Percentiles rank a stretch among this genome's conserved stretches.
These are phyloP conservation scores for Ceramica pisi DNA, from an alignment of 2,888 invertebrate genomes.

Conservation along the genomic window DNA sequence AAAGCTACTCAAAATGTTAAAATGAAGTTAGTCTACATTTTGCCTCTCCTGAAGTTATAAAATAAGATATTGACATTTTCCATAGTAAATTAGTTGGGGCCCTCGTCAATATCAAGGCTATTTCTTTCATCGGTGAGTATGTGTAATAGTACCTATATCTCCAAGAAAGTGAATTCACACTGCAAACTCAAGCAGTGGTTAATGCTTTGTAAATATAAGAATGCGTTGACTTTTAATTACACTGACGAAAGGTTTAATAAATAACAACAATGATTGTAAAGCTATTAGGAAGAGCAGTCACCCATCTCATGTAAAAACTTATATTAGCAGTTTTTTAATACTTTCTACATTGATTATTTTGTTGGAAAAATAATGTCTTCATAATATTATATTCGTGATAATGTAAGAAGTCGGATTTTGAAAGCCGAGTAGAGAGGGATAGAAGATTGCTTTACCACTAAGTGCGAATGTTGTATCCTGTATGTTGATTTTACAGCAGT, in stretches of 20 bases:
- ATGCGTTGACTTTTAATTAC: neutral
- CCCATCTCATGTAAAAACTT: neutral
- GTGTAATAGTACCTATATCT: too few species aligned
- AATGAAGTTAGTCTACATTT: neutral
- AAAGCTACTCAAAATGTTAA: neutral
- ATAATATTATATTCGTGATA: neutral
- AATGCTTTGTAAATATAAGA: neutral
- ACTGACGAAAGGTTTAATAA: constrained; percentile 6
- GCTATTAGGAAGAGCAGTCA: neutral
- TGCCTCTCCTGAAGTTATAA: neutral
- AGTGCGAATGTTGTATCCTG: too few species aligned
- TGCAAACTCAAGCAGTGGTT: neutral
- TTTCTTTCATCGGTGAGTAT: too few species aligned
- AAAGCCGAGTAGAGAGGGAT: too few species aligned
- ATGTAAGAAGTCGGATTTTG: too few species aligned
- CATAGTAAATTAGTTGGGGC: constrained; percentile 3
- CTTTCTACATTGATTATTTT: neutral
- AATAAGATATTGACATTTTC: neutral
- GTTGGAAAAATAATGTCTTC: constrained; percentile 5
- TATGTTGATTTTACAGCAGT: too few species aligned
- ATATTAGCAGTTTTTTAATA: neutral
- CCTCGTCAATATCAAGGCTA: neutral
- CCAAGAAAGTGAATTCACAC: neutral
- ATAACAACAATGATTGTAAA: neutral
- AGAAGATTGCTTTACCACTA: too few species aligned